A percentile compares a stretch with the other conserved stretches of the same genome.
Evolutionary conservation across 2,888 invertebrate species (phyloP).

Genomic region (Periphyllus acericola): DNA sequence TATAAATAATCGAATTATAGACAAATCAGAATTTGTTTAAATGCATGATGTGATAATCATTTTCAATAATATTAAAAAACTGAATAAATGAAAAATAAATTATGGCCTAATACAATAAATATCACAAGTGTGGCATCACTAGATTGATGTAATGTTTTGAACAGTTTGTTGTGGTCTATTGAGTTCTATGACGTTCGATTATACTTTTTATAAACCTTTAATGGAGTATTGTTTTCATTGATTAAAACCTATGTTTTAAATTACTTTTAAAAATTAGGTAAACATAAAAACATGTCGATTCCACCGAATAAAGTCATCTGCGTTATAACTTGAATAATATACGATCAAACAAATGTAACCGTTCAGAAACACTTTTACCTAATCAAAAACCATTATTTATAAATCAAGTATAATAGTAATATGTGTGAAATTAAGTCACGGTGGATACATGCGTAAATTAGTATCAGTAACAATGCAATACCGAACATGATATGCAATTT

Average conservation of each 20-base stretch:
- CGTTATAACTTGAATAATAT: background rate
- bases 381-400: background rate
- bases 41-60: no score
- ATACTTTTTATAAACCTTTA: constrained; percentile 9
- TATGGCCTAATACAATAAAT: background rate
- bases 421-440: background rate
- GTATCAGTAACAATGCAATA: no score
- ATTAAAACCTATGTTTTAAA: background rate
- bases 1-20: no score
- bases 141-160: background rate
- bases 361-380: background rate
- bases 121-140: background rate
- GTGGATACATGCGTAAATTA: no score
- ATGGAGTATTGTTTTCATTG: background rate
- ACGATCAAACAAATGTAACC: background rate
- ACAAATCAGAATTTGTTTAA: no score
- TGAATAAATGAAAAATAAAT: background rate
- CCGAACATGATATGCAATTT: no score
- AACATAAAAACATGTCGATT: background rate
- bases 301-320: background rate
- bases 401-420: background rate
- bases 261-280: background rate
- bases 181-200: constrained; percentile 12
- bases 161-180: background rate
- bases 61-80: background rate